These are phyloP conservation scores for Helicoverpa zea DNA, from an alignment of 1,140 invertebrate genomes.

Conservation along the genomic window DNA sequence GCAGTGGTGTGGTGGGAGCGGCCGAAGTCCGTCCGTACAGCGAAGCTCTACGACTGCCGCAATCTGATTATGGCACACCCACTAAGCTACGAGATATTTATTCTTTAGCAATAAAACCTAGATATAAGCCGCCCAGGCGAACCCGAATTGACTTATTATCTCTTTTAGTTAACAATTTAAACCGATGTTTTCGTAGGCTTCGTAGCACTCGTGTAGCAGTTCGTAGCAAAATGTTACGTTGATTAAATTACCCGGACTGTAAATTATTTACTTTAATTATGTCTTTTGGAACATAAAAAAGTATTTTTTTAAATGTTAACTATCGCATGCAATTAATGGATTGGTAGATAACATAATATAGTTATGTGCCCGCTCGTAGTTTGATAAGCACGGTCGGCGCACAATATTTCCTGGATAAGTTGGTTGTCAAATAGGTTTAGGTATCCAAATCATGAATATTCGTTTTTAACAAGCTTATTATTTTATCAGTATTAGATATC, in stretches of 20 bases:
- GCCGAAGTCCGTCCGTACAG: slow-evolving; percentile 68
- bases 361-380: background rate
- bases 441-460: slow-evolving; percentile 8
- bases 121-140: background rate
- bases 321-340: too few relatives aligned
- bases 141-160: background rate
- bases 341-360: too few relatives aligned
- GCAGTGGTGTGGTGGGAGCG: slow-evolving; percentile 73
- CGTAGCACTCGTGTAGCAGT: slow-evolving; percentile 28
- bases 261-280: background rate
- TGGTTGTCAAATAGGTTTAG: slow-evolving; percentile 23
- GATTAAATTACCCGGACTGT: background rate
- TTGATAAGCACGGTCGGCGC: background rate
- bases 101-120: slow-evolving; percentile 17
- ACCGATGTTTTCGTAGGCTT: background rate
- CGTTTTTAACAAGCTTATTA: slow-evolving; percentile 46
- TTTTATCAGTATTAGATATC: slow-evolving; percentile 45
- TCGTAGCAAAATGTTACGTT: slow-evolving; percentile 22
- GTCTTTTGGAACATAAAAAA: too few relatives aligned
- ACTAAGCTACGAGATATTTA: slow-evolving; percentile 70
- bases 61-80: slow-evolving; percentile 85
- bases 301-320: too few relatives aligned
- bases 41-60: slow-evolving; percentile 83
- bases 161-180: background rate
- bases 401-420: background rate